Evolutionary conservation across 1,140 invertebrate species (phyloP).

Genomic region (Penaeus vannamei): DNA sequence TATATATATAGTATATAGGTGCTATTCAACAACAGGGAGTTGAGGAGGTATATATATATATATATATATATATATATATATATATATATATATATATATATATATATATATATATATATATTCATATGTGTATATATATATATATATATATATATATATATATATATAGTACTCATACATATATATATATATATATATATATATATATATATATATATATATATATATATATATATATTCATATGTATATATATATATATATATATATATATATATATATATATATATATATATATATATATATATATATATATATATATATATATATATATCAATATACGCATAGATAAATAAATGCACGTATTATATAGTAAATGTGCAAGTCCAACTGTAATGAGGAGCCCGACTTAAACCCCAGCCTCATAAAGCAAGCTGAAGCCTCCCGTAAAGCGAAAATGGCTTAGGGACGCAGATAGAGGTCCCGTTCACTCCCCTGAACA

Average conservation of each 20-base stretch:
- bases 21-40: too few species aligned
- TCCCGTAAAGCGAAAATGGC: too few species aligned
- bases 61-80: slow-evolving; percentile 28
- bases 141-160: slow-evolving; percentile 13
- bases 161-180: too few species aligned
- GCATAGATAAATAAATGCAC: too few species aligned
- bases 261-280: slow-evolving; percentile 23
- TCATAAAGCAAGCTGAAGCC: too few species aligned
- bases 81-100: slow-evolving; percentile 28
- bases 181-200: slow-evolving; percentile 28
- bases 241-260: slow-evolving; percentile 25
- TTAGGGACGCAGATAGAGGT: too few species aligned
- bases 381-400: background rate
- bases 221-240: slow-evolving; percentile 25
- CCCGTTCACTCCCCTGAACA: too few species aligned
- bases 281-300: slow-evolving; percentile 4
- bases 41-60: too few species aligned
- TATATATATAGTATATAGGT: too few species aligned
- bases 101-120: slow-evolving; percentile 27
- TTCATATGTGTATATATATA: background rate
- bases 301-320: slow-evolving; percentile 7
- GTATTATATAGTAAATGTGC: background rate
- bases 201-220: slow-evolving; percentile 28
- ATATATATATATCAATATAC: too few species aligned
- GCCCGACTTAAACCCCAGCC: background rate